These are phyloP conservation scores for Aspidiotus rigidus DNA, from an alignment of 2,888 invertebrate genomes.

Conservation along the genomic window DNA sequence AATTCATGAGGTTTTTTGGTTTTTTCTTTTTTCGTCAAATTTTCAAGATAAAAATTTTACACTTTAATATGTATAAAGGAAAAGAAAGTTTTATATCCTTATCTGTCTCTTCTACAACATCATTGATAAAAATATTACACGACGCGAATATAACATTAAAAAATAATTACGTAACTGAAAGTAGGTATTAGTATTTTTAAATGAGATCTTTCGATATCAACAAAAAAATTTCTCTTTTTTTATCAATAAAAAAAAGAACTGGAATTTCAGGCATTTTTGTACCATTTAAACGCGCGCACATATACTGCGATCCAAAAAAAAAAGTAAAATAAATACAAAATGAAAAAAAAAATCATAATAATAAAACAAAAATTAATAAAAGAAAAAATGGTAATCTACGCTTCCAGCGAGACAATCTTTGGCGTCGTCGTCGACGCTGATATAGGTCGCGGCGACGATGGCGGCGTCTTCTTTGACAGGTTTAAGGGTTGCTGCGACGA, in stretches of 20 bases:
- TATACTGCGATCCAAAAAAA: neutral
- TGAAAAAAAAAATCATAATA: constrained; percentile 14
- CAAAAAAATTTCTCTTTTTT: constrained; percentile 16
- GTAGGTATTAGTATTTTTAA: constrained; percentile 31
- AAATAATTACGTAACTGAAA: constrained; percentile 33
- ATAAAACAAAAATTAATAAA: constrained; percentile 12
- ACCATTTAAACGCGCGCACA: constrained; percentile 14
- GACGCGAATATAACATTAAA: constrained; percentile 15
- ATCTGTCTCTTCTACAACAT: neutral
- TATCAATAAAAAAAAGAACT: constrained; percentile 12
- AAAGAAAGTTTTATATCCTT: constrained; percentile 5
- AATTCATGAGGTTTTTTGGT: neutral
- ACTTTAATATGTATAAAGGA: constrained; percentile 19
- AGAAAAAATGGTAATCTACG: constrained; percentile 20
- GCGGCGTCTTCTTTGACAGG: constrained; percentile 75
- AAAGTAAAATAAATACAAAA: constrained; percentile 8
- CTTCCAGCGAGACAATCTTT: constrained; percentile 30
- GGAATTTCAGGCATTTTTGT: constrained; percentile 28
- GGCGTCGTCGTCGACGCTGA: constrained; percentile 26
- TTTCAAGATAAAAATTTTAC: constrained; percentile 17
- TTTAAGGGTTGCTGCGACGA: constrained; percentile 69
- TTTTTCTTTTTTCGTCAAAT: constrained; percentile 19
- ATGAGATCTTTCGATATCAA: constrained; percentile 33
- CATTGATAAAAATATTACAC: neutral
- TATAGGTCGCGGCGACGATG: constrained; percentile 58